Evolutionary conservation across 2,888 invertebrate genomes (phyloP), one percentile per base, ranked within the genome.

Genomic region (Incurvaria masculella): DNA sequence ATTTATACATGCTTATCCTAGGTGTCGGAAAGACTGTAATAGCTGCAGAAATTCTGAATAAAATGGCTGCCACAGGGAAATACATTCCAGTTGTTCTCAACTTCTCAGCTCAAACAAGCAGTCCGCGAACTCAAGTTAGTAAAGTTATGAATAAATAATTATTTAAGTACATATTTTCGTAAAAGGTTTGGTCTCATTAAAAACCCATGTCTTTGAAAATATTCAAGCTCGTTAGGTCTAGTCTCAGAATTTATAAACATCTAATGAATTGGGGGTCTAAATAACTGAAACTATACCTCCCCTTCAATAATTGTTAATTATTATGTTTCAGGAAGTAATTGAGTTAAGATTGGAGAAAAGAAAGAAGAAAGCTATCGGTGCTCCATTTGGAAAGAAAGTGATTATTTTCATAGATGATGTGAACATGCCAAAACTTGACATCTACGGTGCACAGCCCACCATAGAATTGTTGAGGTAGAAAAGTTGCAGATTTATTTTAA

Each of bases 61-160:
- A 76, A 42, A 80, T 94, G 59, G 68, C 82, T 5, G 60, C 68
- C 0, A 75, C 81, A 1, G 84, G 82, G 0, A 66, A 73, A 41
- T 89, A 86, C 61, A 82, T 92, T 20, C 89, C 94, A 0, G 82
- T 89, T 1, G 85, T 88, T 53, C 74, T 96, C 50, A 94, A 93
- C 63, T 95, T 95, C 69, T 94, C 94, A 0, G 94, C 95, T 0
- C 94, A 95, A 74, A 95, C 95, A 0, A 90, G 88, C 65, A 94
- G 93, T 58, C 69, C 81, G 21, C 80, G 91, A 21, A 94, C 92
- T 0, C 90, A 90, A 70, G 83, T 82, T 55, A 56, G 11, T 18
- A 44, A 40, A 19, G 6, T 14, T 16, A 44, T 14, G 23, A 21
- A n/a, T 45, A 27, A 4, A 33, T 21, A 6, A 27, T 18, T 8